A percentile compares a stretch with the other conserved stretches of the same genome.
These are phyloP conservation scores for Pseudochirops cupreus DNA, from an alignment of 2,797 vertebrate species.

Conservation along the genomic window DNA sequence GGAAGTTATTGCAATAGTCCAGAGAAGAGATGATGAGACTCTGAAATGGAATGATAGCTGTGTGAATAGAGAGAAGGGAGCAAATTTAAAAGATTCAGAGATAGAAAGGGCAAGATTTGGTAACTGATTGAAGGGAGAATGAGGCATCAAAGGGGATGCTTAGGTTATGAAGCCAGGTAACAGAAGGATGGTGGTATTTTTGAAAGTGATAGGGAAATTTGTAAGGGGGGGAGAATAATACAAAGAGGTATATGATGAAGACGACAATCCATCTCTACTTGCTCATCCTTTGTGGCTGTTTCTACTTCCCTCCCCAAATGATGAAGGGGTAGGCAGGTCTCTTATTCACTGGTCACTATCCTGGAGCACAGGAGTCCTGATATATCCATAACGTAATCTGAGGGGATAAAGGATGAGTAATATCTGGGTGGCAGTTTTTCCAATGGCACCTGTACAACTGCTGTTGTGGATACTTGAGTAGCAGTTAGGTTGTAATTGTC, in stretches of 20 bases:
- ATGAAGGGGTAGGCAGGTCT: neutral
- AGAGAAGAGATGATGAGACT: neutral
- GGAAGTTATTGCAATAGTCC: neutral
- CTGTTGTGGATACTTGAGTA: neutral
- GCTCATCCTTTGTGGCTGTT: neutral
- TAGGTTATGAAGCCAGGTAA: neutral
- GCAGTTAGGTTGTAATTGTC: neutral
- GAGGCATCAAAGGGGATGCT: neutral
- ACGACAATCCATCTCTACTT: neutral
- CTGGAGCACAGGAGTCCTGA: neutral
- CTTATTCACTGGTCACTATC: neutral
- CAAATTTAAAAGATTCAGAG: neutral
- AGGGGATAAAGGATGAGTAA: neutral
- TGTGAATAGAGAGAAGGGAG: neutral
- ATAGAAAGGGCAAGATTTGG: neutral
- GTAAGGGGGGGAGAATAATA: neutral
- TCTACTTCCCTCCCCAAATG: neutral
- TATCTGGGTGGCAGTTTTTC: neutral
- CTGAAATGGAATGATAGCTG: neutral
- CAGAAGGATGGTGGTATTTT: neutral
- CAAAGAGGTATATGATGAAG: neutral
- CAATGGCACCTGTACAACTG: neutral
- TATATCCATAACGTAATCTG: neutral
- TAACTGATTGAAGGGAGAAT: neutral
- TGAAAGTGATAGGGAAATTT: neutral